Conservation (phyloP, 35 echinoderm and acorn worm species). For the Hemicentrotus pulcherrimus region DNA sequence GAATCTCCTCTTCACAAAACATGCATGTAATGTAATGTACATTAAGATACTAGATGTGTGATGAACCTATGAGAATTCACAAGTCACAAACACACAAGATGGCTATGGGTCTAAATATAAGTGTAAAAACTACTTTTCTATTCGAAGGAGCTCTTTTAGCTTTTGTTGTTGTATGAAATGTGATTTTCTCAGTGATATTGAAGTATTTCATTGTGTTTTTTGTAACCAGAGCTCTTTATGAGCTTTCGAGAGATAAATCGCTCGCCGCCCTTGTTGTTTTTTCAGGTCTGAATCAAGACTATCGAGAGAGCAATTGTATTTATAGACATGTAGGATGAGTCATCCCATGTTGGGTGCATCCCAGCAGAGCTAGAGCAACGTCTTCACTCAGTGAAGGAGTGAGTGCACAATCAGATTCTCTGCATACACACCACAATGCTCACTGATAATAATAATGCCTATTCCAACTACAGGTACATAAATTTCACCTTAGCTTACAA, state of each 20-base stretch:
- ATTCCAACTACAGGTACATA: not conserved
- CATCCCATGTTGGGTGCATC: slow-evolving; percentile 20
- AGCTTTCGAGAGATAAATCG: not conserved
- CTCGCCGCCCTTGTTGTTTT: not conserved
- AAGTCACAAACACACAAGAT: too few species aligned
- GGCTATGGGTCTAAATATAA: too few species aligned
- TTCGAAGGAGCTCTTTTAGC: not conserved
- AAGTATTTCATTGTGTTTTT: not conserved
- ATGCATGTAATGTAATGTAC: too few species aligned
- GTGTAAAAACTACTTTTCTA: too few species aligned
- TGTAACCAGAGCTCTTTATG: not conserved
- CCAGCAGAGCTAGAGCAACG: not conserved
- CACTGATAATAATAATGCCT: not conserved
- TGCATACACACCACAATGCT: not conserved
- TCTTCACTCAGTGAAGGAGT: not conserved
- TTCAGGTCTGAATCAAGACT: not conserved
- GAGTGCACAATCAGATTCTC: not conserved
- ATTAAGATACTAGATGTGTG: too few species aligned
- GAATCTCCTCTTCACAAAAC: too few species aligned
- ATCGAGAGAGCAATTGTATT: slow-evolving; percentile 11
- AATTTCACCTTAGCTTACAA: not conserved
- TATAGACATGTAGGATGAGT: slow-evolving; percentile 1
- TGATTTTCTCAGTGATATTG: not conserved
- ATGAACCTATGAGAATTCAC: too few species aligned
- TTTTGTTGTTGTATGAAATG: not conserved